phyloP scores from a whole-genome alignment of 2,113 vertebrate species.

The Oncorhynchus tshawytscha region DNA sequence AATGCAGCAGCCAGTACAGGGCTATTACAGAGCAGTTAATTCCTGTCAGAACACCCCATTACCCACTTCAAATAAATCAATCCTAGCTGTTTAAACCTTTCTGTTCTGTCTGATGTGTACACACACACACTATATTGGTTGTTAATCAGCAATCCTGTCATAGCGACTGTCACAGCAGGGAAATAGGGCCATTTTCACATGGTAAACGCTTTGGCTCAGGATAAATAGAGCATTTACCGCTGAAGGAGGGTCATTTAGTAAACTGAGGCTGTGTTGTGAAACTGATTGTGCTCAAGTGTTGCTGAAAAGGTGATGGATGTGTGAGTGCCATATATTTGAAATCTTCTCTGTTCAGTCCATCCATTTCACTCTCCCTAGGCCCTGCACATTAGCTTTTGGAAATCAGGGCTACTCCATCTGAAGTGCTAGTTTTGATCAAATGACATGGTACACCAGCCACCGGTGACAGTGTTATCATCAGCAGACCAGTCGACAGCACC shows the following conservation, averaged over 20 bases:
- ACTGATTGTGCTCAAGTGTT: conserved; percentile 52
- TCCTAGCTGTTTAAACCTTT: conserved; percentile 22
- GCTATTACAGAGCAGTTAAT: conserved; percentile 38
- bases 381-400: no score
- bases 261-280: conserved; percentile 19
- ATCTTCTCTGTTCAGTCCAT: background rate
- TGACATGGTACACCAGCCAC: no score
- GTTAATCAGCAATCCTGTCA: conserved; percentile 42
- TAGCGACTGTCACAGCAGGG: conserved; percentile 12
- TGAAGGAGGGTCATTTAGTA: conserved; percentile 50
- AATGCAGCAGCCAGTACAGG: background rate
- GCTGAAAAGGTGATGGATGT: conserved; percentile 33
- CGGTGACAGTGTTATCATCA: no score
- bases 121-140: background rate
- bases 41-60: conserved; percentile 5
- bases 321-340: background rate
- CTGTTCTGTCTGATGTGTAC: background rate
- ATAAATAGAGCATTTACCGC: background rate
- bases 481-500: no score
- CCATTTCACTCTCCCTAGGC: background rate
- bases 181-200: conserved; percentile 41
- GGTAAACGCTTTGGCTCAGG: no score
- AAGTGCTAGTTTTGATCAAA: background rate
- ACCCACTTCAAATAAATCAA: conserved; percentile 34
- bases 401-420: background rate